These are phyloP conservation scores for Polylopha cassiicola DNA, from an alignment of 2,888 invertebrate species.

Conservation along the genomic window DNA sequence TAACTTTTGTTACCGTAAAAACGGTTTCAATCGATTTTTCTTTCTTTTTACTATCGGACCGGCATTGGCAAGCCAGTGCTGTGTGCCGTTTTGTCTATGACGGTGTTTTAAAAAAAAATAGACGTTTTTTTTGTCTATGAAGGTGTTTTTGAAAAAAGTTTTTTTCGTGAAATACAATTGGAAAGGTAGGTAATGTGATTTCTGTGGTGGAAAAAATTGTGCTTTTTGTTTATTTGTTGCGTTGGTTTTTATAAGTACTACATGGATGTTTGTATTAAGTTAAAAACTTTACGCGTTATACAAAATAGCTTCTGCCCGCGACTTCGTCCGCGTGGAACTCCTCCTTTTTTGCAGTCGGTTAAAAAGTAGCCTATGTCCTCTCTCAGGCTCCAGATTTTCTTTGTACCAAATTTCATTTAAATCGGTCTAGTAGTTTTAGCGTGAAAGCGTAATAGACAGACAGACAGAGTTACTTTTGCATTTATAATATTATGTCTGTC, in stretches of 20 bases:
- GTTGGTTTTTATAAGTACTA: conserved; percentile 21
- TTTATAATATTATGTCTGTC: too few relatives aligned
- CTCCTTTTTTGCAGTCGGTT: too few relatives aligned
- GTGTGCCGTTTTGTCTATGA: conserved; percentile 39
- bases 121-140: conserved; percentile 1
- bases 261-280: conserved; percentile 13
- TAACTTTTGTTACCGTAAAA: conserved; percentile 47
- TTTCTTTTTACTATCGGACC: conserved; percentile 39
- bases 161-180: neutral
- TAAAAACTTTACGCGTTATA: too few relatives aligned
- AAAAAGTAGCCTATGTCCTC: too few relatives aligned
- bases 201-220: conserved; percentile 10
- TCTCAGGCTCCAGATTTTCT: too few relatives aligned
- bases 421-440: too few relatives aligned
- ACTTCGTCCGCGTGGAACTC: too few relatives aligned
- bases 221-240: conserved; percentile 7
- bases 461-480: too few relatives aligned
- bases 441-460: too few relatives aligned
- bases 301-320: too few relatives aligned
- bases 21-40: conserved; percentile 32
- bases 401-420: too few relatives aligned
- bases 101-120: conserved; percentile 28
- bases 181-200: conserved; percentile 7
- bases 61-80: conserved; percentile 42
- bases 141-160: conserved; percentile 4